phyloP scores from a whole-genome alignment of 2,113 vertebrate genomes.

The Dasyornis broadbenti region DNA sequence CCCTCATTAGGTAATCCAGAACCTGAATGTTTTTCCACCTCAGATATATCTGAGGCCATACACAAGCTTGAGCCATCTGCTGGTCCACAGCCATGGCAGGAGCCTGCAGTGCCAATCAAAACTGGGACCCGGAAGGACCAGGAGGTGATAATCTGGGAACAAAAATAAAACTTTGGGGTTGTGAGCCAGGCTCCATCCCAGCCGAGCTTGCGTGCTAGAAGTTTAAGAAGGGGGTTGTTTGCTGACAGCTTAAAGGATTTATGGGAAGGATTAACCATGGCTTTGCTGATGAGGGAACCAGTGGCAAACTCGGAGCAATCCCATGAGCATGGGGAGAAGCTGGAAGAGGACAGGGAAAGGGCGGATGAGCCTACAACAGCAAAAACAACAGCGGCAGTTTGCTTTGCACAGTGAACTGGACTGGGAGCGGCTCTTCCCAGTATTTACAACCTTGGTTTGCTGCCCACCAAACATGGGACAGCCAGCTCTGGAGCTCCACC shows the following conservation, averaged over 20 bases:
- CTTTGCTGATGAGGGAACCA: conserved; percentile 30
- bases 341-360: not conserved
- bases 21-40: not conserved
- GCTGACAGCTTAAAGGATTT: conserved; percentile 66
- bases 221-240: conserved; percentile 51
- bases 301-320: not conserved
- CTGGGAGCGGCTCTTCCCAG: not conserved
- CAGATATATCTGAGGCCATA: not conserved
- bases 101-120: not conserved
- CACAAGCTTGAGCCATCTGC: not conserved
- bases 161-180: not conserved
- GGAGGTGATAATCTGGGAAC: not conserved
- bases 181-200: not conserved
- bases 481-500: not conserved
- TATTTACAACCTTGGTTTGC: not conserved
- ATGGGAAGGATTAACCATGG: conserved; percentile 57
- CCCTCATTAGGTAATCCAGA: not conserved
- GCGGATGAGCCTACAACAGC: rapidly evolving
- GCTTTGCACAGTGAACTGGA: not conserved
- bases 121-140: not conserved
- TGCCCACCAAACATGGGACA: rapidly evolving
- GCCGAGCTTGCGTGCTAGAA: conserved; percentile 12
- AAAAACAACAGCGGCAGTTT: not conserved
- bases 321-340: not conserved
- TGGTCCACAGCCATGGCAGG: rapidly evolving